These are phyloP conservation scores for Onychostruthus taczanowskii DNA, from an alignment of 2,113 vertebrate species.

Conservation along the genomic window DNA sequence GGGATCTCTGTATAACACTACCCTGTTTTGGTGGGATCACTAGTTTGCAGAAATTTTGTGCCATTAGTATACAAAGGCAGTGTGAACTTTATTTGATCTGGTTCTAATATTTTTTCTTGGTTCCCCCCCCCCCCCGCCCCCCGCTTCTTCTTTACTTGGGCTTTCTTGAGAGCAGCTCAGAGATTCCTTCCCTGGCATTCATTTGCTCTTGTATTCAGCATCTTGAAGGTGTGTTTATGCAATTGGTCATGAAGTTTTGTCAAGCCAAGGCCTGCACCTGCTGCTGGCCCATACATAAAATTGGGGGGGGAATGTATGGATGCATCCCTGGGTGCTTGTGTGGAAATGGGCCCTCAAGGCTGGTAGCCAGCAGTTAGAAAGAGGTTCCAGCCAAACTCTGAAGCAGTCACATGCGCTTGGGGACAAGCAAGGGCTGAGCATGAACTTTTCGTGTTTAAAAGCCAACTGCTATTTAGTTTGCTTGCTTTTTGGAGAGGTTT, in stretches of 20 bases:
- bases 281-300: background rate
- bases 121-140: fast-evolving
- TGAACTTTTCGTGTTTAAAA: background rate
- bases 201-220: background rate
- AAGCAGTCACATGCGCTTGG: background rate
- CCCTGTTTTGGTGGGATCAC: background rate
- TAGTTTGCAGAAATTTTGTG: background rate
- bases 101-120: background rate
- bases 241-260: background rate
- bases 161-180: background rate
- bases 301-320: background rate
- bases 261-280: background rate
- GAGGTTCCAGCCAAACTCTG: background rate
- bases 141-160: background rate
- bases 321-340: background rate
- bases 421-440: background rate
- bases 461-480: background rate
- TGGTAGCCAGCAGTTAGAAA: background rate
- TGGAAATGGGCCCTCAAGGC: background rate
- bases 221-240: background rate
- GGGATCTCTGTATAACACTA: background rate
- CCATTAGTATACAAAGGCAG: background rate
- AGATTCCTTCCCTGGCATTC: background rate
- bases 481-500: background rate
- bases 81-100: background rate